Evolutionary conservation across 1,140 invertebrate species (phyloP), one percentile per base, ranked within the genome.

Genomic region (Wasmannia auropunctata): DNA sequence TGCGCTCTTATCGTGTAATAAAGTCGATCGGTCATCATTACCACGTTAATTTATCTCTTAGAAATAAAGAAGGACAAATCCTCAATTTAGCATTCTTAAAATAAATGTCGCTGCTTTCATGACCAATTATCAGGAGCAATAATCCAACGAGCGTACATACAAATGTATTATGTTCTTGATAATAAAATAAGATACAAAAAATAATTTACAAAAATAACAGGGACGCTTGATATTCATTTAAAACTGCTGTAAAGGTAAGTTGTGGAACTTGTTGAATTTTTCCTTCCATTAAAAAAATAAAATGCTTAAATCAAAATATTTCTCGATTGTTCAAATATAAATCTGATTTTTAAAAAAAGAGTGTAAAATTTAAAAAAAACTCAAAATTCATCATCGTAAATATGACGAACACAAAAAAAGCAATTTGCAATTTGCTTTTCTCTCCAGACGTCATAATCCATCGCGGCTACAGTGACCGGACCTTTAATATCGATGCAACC

Each of bases 401-500:
- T 51, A 22, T 5, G 8, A 49, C n/a, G 14, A 51, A 34, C 19
- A 72, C 16, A 19, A 14, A 43, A 46, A 5, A 70, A 28, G 1
- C 34, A 37, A 37, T n/a, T 40, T 4, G 34, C 0, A 0, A 65
- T 46, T 46, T 65, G n/a, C n/a, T 49, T 49, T 37, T 77, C n/a
- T n/a, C 40, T 67, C 0, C 3, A 11, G 25, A 40, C 54, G 34
- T 75, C 54, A 76, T 2, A n/a, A 5, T 43, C 5, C 16, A n/a
- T 60, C 19, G 37, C 19, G 25, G 37, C 37, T 60, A 37, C 54
- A 40, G 16, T 37, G 37, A 60, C 54, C 14, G 37, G 56, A 28
- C 10, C 34, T 60, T 77, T 49, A 63, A 80, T 40, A 74, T 69
- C 80, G 70, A 46, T 62, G 54, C 46, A n/a, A 65, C 43, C 46